Base-by-base conservation (phyloP, 2,113 vertebrate genomes). In the Scomber colias region DNA sequence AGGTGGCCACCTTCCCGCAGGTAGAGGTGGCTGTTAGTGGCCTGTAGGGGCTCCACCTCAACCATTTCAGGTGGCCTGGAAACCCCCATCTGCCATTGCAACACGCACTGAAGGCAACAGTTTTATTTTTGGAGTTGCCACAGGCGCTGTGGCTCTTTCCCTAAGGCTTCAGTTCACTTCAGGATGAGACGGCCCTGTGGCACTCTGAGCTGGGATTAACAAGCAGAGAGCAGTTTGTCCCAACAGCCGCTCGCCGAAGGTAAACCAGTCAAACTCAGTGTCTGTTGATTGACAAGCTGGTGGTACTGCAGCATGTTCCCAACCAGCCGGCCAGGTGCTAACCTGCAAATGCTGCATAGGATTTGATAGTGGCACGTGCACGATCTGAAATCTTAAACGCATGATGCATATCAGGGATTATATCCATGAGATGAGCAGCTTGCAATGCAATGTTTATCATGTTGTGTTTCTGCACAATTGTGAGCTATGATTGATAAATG, bases 121-220 rank as follows among this genome's bases (percentile, higher is more conserved):
- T 74, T 92, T 93, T 97, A 97, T 97, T 97, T 96, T 95, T 94
- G 96, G 95, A 91, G 84, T 1, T 19, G 60, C 82, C 84, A 50
- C 82, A 24, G 84, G 84, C 91, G 82, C 87, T 48, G 45, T 84
- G 80, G 82, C 91, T 92, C 87, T 56, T 80, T 86, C 89, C 90
- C 90, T 51, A 77, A 93, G 72, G 82, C 86, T 90, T 64, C 69
- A 76, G 84, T 86, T 89, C 82, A 90, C 76, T 89, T 71, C 85
- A 87, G 82, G 88, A 88, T 90, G 91, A 79, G 90, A 85, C 81
- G 84, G 86, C 81, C 90, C 81, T 82, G 89, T 85, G 73, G 92
- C 89, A 69, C 83, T 46, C 68, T 90, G 90, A 94, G 91, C 84
- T 46, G 75, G 90, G 87, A 84, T 77, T 94, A 94, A 83, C 92